Evolutionary conservation across 2,888 invertebrate species (phyloP).

Genomic region (Heliconius cydno): DNA sequence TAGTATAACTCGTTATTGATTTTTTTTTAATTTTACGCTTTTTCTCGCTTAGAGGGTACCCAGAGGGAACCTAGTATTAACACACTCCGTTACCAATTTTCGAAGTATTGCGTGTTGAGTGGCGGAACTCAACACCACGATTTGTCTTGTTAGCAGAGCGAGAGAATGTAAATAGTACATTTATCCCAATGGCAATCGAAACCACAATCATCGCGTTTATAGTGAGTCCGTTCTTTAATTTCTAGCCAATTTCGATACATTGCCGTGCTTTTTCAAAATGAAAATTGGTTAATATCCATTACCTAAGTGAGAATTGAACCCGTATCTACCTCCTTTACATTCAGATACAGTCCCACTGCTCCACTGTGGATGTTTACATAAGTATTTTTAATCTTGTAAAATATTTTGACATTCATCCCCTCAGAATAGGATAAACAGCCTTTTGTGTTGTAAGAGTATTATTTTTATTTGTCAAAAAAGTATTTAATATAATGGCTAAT

Average conservation of each 20-base stretch:
- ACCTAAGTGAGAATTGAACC: too few species aligned
- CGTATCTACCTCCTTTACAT: background rate
- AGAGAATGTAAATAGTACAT: too few species aligned
- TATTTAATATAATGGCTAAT: background rate
- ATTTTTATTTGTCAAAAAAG: constrained; percentile 8
- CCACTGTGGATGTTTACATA: background rate
- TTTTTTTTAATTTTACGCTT: background rate
- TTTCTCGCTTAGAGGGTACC: background rate
- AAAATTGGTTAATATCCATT: background rate
- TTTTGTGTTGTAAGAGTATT: background rate
- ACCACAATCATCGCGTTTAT: too few species aligned
- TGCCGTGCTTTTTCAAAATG: too few species aligned
- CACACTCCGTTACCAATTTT: background rate
- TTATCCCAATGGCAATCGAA: too few species aligned
- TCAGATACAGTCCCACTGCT: background rate
- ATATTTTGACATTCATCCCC: constrained; percentile 21
- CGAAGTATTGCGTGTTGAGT: too few species aligned
- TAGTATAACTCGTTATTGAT: background rate
- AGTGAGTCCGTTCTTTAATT: too few species aligned
- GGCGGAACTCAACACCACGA: too few species aligned
- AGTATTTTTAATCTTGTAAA: constrained; percentile 18
- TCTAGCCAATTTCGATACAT: too few species aligned
- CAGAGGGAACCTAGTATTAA: background rate
- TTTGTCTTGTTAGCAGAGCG: too few species aligned
- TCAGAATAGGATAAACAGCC: background rate